Conservation (phyloP, 2,113 vertebrate species). For the Colinus virginianus region DNA sequence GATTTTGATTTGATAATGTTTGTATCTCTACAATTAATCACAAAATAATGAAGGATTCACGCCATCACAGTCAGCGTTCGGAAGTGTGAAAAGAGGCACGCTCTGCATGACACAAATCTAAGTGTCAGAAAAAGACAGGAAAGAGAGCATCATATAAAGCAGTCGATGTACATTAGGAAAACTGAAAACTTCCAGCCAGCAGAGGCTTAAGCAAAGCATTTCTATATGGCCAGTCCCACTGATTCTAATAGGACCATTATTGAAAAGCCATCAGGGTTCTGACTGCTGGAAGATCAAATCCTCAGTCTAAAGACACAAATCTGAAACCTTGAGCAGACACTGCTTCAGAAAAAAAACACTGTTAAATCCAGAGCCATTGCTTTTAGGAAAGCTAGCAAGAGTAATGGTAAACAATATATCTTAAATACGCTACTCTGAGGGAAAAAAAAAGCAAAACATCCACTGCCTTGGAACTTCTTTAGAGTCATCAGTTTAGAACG, state of each 20-base stretch:
- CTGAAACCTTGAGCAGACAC: neutral
- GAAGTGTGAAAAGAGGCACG: conserved; percentile 31
- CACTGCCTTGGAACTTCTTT: neutral
- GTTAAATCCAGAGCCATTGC: neutral
- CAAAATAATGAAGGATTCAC: conserved; percentile 45
- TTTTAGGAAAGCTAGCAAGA: fast-evolving
- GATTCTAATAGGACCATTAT: neutral
- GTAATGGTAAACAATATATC: fast-evolving
- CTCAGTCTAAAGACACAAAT: neutral
- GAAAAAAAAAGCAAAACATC: neutral
- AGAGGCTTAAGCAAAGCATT: neutral
- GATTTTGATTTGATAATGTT: conserved; percentile 55
- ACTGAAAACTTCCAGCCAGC: neutral
- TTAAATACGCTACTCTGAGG: neutral
- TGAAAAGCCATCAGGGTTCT: neutral
- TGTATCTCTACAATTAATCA: conserved; percentile 54
- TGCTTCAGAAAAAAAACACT: conserved; percentile 9
- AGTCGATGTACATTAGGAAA: neutral
- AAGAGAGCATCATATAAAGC: neutral
- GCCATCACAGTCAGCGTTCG: neutral
- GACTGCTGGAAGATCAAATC: conserved; percentile 12
- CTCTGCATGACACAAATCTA: conserved; percentile 29
- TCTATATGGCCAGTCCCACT: neutral
- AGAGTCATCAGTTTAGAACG: neutral
- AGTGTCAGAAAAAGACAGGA: conserved; percentile 24